A percentile compares a stretch with the other conserved stretches of the same genome.
These are phyloP conservation scores for Rhabdophis nuchalis DNA, from an alignment of 2,797 vertebrate genomes.

Conservation along the genomic window DNA sequence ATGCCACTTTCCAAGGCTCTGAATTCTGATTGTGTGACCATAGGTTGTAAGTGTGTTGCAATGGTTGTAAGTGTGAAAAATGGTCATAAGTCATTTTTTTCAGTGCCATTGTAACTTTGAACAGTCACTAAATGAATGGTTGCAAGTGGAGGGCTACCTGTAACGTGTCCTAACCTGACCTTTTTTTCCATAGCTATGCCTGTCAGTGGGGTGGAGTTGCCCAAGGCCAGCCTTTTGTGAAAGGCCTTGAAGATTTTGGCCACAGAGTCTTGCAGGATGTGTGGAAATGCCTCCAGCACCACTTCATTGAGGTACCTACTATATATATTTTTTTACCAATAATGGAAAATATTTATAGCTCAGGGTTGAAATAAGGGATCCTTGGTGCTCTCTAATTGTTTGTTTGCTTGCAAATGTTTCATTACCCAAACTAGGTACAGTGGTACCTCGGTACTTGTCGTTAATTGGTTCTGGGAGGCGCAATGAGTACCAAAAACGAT, in stretches of 20 bases:
- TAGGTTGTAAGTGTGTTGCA: neutral
- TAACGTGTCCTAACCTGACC: neutral
- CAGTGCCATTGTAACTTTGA: neutral
- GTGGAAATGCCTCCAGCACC: constrained; percentile 72
- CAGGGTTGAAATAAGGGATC: no score
- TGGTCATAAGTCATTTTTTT: neutral
- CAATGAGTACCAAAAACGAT: neutral
- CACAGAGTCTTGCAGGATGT: constrained; percentile 76
- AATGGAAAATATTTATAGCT: neutral
- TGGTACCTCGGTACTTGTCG: neutral
- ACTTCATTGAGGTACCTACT: constrained; percentile 73
- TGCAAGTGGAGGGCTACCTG: neutral
- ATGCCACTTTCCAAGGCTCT: neutral
- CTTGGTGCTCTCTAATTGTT: neutral
- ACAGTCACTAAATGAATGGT: neutral
- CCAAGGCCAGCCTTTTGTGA: constrained; percentile 74
- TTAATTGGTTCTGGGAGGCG: neutral
- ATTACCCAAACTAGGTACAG: neutral
- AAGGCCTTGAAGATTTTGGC: constrained; percentile 78
- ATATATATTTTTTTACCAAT: neutral
- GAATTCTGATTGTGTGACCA: neutral
- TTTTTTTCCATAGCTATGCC: constrained; percentile 61
- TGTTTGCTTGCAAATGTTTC: neutral
- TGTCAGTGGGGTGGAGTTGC: constrained; percentile 81
- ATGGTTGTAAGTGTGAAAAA: neutral